phyloP scores from a whole-genome alignment of 2,888 invertebrate species.

The Rhabditophanes sp. region DNA sequence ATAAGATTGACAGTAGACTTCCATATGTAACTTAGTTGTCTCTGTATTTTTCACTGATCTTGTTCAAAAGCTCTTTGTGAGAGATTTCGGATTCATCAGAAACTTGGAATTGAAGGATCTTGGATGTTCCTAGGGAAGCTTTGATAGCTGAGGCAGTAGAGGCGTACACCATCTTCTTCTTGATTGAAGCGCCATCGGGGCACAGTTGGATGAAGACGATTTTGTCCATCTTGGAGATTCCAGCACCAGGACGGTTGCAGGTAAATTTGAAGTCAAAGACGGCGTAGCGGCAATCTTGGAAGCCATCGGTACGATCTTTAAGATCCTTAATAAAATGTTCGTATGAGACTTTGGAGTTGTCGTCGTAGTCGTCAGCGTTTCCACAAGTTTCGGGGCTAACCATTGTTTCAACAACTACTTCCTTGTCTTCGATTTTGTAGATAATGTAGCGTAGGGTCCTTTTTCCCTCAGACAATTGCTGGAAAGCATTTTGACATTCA shows the following conservation, averaged over 20 bases:
- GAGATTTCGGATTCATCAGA: constrained; percentile 43
- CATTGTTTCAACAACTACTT: constrained; percentile 42
- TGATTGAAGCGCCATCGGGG: constrained; percentile 85
- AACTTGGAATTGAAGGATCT: constrained; percentile 42
- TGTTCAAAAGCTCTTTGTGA: constrained; percentile 39
- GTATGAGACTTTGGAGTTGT: constrained; percentile 57
- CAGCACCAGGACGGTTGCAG: constrained; percentile 69
- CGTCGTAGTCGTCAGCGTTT: constrained; percentile 38
- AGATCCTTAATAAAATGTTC: constrained; percentile 82
- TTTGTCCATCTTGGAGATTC: constrained; percentile 86
- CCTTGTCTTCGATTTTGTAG: constrained; percentile 44
- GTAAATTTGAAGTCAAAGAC: constrained; percentile 89
- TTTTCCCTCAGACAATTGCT: constrained; percentile 40
- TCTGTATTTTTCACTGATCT: constrained; percentile 39
- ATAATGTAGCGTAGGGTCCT: constrained; percentile 43
- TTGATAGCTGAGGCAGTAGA: constrained; percentile 95
- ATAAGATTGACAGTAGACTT: no score
- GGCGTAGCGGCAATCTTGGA: constrained; percentile 80
- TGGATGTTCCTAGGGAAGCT: constrained; percentile 61
- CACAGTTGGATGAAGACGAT: constrained; percentile 92
- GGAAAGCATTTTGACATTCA: constrained; percentile 42
- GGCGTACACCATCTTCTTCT: constrained; percentile 64
- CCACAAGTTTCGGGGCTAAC: constrained; percentile 27
- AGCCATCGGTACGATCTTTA: constrained; percentile 61
- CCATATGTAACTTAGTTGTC: constrained; percentile 35